Conservation (phyloP, 2,113 vertebrate species). For the Gymnogyps californianus region DNA sequence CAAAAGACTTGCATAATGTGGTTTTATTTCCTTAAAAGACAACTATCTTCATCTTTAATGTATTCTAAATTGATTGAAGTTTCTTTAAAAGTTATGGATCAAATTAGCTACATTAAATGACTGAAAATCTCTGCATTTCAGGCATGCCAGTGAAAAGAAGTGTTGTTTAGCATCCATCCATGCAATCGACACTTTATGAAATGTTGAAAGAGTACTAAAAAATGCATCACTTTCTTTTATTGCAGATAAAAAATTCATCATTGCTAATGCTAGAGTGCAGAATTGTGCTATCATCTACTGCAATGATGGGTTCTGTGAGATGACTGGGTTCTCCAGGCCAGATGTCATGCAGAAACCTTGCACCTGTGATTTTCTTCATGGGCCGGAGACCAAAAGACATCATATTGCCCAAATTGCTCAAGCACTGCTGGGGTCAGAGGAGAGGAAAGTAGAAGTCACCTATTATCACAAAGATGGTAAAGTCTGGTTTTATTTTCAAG, state of each 20-base stretch:
- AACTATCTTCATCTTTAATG: background rate
- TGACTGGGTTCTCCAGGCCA: constrained; percentile 96
- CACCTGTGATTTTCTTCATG: constrained; percentile 97
- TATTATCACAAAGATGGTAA: constrained; percentile 99
- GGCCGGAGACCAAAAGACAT: constrained; percentile 88
- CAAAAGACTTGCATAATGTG: background rate
- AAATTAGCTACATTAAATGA: background rate
- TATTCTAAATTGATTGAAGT: background rate
- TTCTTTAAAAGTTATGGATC: background rate
- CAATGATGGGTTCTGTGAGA: constrained; percentile 98
- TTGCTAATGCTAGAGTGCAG: constrained; percentile 97
- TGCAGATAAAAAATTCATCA: constrained; percentile 98
- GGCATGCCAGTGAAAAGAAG: constrained; percentile 22
- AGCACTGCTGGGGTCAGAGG: constrained; percentile 92
- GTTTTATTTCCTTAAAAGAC: background rate
- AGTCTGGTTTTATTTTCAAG: constrained; percentile 43
- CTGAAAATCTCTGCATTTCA: constrained; percentile 4
- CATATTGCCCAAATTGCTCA: constrained; percentile 91
- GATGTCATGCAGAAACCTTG: constrained; percentile 99
- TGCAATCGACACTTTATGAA: background rate
- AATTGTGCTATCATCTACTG: constrained; percentile 99
- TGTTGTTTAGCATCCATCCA: background rate
- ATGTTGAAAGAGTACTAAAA: constrained; percentile 57
- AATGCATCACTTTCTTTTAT: constrained; percentile 63
- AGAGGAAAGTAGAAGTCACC: constrained; percentile 95